A percentile compares a stretch with the other conserved stretches of the same genome.
Evolutionary conservation across 2,888 invertebrate species (phyloP).

Genomic region (Smittia aterrima): DNA sequence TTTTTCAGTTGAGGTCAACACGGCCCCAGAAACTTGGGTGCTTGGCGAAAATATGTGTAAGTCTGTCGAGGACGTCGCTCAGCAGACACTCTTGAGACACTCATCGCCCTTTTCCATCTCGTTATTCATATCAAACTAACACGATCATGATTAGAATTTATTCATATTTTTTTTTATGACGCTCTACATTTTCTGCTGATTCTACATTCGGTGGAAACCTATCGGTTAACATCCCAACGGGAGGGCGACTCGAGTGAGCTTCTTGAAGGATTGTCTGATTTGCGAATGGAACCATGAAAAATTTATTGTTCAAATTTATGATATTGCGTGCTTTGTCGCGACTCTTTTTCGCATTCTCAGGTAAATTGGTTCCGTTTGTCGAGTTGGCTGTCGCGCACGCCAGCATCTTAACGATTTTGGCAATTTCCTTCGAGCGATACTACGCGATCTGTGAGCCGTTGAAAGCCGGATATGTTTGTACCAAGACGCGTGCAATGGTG

Average conservation of each 20-base stretch:
- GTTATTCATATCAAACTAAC: background rate
- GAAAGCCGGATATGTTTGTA: slow-evolving; percentile 85
- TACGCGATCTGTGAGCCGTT: slow-evolving; percentile 91
- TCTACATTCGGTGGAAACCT: too few species aligned
- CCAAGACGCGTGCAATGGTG: slow-evolving; percentile 76
- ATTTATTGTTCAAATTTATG: too few species aligned
- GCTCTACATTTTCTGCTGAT: too few species aligned
- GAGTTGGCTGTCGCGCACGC: slow-evolving; percentile 90
- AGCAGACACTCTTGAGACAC: slow-evolving; percentile 31
- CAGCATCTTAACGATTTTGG: slow-evolving; percentile 87
- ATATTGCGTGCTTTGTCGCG: too few species aligned
- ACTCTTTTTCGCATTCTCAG: slow-evolving; percentile 54
- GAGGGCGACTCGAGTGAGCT: too few species aligned
- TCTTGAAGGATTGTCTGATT: too few species aligned
- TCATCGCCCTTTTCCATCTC: background rate
- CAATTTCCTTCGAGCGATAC: slow-evolving; percentile 88
- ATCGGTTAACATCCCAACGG: too few species aligned
- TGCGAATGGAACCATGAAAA: too few species aligned
- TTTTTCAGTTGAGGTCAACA: slow-evolving; percentile 81
- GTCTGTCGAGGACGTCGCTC: slow-evolving; percentile 57
- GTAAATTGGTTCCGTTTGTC: slow-evolving; percentile 88
- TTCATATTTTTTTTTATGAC: background rate
- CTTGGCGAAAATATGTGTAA: slow-evolving; percentile 91
- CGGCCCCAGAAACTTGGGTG: slow-evolving; percentile 88
- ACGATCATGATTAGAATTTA: background rate